These are phyloP conservation scores for Micronycteris hirsuta DNA, from an alignment of 2,113 vertebrate genomes.

Conservation along the genomic window DNA sequence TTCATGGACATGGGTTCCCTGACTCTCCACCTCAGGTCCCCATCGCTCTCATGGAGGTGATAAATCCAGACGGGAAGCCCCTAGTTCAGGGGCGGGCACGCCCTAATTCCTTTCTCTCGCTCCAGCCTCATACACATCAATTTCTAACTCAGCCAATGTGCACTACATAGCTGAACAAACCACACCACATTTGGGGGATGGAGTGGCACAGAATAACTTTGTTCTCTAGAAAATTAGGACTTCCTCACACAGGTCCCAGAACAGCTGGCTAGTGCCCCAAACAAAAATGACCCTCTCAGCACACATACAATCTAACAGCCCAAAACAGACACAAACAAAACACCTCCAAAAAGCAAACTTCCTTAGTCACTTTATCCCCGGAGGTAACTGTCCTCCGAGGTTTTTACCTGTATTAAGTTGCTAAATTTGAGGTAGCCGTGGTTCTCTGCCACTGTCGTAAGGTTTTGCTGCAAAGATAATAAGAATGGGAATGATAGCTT, in stretches of 20 bases:
- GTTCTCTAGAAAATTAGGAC: background rate
- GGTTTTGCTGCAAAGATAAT: slow-evolving; percentile 78
- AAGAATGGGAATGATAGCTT: background rate
- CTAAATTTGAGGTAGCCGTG: slow-evolving; percentile 87
- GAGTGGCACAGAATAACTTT: background rate
- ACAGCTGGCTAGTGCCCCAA: background rate
- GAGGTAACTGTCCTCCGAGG: too few species aligned
- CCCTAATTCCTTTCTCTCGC: background rate
- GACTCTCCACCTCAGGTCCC: background rate
- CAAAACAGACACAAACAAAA: background rate
- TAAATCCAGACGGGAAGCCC: background rate
- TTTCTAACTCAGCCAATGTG: background rate
- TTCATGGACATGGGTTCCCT: background rate
- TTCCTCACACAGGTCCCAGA: background rate
- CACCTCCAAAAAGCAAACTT: background rate
- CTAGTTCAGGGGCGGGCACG: background rate
- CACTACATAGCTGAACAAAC: background rate
- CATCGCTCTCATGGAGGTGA: background rate
- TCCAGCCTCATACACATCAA: background rate
- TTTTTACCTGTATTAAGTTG: slow-evolving; percentile 89
- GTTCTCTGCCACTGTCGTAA: slow-evolving; percentile 83
- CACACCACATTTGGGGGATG: fast-evolving
- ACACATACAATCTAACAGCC: background rate
- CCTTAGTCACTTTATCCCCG: background rate
- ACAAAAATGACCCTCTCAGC: background rate